These are phyloP conservation scores for Noturus placidus DNA, from an alignment of 2,113 vertebrate species.

Conservation along the genomic window DNA sequence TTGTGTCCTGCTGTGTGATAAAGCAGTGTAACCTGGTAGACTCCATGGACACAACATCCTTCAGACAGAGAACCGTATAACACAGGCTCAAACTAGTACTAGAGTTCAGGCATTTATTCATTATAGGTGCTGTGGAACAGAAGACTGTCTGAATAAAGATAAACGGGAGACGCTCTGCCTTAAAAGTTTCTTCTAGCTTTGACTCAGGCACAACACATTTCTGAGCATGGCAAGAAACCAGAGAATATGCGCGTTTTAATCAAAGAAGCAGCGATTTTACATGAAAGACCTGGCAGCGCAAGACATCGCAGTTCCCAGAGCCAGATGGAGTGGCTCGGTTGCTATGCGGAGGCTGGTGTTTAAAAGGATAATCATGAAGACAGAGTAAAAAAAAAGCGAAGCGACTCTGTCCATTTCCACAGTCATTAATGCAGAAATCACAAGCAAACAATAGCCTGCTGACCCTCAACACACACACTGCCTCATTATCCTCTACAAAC, in stretches of 20 bases:
- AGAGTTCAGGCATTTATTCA: conserved; percentile 23
- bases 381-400: conserved; percentile 11
- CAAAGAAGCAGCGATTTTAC: conserved; percentile 26
- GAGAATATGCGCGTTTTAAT: conserved; percentile 7
- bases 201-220: not conserved
- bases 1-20: conserved; percentile 27
- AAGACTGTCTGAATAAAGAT: conserved; percentile 22
- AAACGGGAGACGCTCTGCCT: conserved; percentile 17
- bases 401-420: conserved; percentile 23
- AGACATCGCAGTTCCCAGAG: not conserved
- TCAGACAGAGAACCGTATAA: conserved; percentile 27
- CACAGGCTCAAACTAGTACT: not conserved
- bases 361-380: conserved; percentile 12
- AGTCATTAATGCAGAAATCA: conserved; percentile 43
- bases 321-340: not conserved
- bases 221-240: conserved; percentile 21
- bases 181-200: conserved; percentile 15
- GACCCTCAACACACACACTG: conserved; percentile 41
- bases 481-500: conserved; percentile 57
- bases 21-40: not conserved
- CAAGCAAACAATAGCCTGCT: conserved; percentile 46
- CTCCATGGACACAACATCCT: conserved; percentile 17
- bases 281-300: conserved; percentile 7
- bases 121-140: conserved; percentile 8
- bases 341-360: conserved; percentile 39